Evolutionary conservation across 2,797 vertebrate species (phyloP).

Genomic region (Urophycis tenuis): DNA sequence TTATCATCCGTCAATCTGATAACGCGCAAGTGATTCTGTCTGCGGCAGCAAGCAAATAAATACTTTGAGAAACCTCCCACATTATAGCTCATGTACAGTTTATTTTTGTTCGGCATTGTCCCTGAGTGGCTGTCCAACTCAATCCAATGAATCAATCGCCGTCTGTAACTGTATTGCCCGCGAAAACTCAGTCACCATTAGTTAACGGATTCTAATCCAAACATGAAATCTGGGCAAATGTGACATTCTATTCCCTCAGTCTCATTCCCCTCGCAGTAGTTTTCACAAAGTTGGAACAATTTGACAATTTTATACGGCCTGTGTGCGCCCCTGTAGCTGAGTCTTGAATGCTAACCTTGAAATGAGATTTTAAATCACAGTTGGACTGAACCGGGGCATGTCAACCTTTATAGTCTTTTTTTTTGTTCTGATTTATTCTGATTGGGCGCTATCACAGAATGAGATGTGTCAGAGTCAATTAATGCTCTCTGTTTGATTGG

Average conservation of each 20-base stretch:
- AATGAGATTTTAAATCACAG: not conserved
- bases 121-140: not conserved
- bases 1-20: slow-evolving; percentile 31
- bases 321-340: not conserved
- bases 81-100: not conserved
- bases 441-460: not conserved
- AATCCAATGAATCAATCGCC: not conserved
- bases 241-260: not conserved
- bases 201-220: not conserved
- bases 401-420: not conserved
- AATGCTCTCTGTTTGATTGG: not conserved
- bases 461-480: not conserved
- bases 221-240: not conserved
- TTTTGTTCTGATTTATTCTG: not conserved
- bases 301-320: not conserved
- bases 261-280: not conserved
- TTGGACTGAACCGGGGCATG: not conserved
- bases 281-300: not conserved
- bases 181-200: not conserved
- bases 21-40: slow-evolving; percentile 26
- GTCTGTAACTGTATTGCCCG: not conserved
- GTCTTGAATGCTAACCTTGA: not conserved
- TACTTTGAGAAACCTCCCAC: not conserved
- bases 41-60: slow-evolving; percentile 19
- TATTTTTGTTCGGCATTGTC: not conserved